Percentiles rank a stretch among this genome's conserved stretches.
Evolutionary conservation across 2,113 vertebrate genomes (phyloP).

Genomic region (Syngnathus scovelli): DNA sequence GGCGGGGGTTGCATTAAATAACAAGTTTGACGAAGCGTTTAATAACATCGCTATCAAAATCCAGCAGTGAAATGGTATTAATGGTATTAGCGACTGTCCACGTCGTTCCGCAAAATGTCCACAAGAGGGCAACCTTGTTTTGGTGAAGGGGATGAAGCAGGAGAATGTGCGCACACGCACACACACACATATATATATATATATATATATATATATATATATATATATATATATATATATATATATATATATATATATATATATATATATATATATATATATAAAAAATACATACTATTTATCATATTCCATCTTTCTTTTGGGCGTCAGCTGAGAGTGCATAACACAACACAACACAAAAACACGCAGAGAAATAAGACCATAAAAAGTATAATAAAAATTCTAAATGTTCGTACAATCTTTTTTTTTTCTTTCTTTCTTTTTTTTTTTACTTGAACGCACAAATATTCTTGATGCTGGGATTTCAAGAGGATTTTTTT

Average conservation of each 20-base stretch:
- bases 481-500: not conserved
- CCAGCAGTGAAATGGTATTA: slow-evolving; percentile 38
- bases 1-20: not conserved
- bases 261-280: too few relatives aligned
- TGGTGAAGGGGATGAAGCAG: slow-evolving; percentile 12
- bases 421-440: slow-evolving; percentile 1
- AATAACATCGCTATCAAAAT: slow-evolving; percentile 47
- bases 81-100: slow-evolving; percentile 34
- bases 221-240: too few relatives aligned
- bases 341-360: not conserved
- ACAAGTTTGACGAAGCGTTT: slow-evolving; percentile 51
- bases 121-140: slow-evolving; percentile 67
- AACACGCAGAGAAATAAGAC: not conserved
- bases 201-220: too few relatives aligned
- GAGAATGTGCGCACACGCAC: too few relatives aligned
- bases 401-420: not conserved
- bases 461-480: not conserved
- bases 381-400: not conserved
- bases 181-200: too few relatives aligned
- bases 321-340: not conserved
- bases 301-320: not conserved
- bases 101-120: slow-evolving; percentile 43
- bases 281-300: not conserved
- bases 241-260: too few relatives aligned
- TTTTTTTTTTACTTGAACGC: not conserved